A percentile compares a stretch with the other conserved stretches of the same genome.
phyloP scores from a whole-genome alignment of 2,888 invertebrate species.

The Platerodrilus igneus region DNA sequence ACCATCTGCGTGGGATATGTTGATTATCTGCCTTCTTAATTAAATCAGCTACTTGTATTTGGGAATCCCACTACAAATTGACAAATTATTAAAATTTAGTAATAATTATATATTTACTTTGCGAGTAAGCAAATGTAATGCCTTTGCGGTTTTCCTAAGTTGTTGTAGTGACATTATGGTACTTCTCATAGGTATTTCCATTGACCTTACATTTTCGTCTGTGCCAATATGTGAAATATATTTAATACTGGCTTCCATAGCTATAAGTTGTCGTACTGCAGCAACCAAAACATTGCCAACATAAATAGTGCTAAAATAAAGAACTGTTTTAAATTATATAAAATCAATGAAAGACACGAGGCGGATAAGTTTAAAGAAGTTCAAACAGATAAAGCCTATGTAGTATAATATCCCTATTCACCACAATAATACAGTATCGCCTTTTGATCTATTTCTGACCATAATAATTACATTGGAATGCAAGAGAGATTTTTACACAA shows the following conservation, averaged over 20 bases:
- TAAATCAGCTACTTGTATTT: slow-evolving; percentile 51
- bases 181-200: no score
- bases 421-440: no score
- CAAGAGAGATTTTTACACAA: no score
- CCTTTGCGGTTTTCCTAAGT: slow-evolving; percentile 5
- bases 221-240: slow-evolving; percentile 42
- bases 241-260: slow-evolving; percentile 55
- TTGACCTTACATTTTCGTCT: not conserved
- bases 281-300: slow-evolving; percentile 53
- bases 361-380: no score
- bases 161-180: no score
- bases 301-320: slow-evolving; percentile 54
- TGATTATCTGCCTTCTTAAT: slow-evolving; percentile 40
- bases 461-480: no score
- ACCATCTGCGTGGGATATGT: slow-evolving; percentile 5
- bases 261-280: slow-evolving; percentile 55
- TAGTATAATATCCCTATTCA: no score
- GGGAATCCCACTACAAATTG: slow-evolving; percentile 49
- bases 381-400: no score
- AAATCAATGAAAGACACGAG: not conserved
- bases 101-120: slow-evolving; percentile 3
- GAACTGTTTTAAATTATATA: no score
- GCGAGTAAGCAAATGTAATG: slow-evolving; percentile 7
- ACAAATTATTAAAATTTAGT: slow-evolving; percentile 3
- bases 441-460: no score